Evolutionary conservation across 2,888 invertebrate species (phyloP), one percentile per base, ranked within the genome.

Genomic region (Frankliniella intonsa): DNA sequence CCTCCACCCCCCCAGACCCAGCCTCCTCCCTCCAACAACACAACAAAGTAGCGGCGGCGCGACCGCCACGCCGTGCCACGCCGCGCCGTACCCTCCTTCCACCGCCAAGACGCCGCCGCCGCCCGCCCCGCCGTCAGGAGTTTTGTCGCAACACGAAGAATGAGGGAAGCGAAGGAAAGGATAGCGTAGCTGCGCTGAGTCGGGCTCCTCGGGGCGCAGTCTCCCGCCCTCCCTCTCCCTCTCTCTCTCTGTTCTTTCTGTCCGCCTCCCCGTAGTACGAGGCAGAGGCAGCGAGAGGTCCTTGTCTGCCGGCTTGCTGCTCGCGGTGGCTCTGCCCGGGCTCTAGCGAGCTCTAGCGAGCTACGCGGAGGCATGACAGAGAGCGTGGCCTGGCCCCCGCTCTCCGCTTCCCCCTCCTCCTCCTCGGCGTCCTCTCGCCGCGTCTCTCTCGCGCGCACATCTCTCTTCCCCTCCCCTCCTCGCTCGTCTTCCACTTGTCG

Each of bases 401-500:
- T 8, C 65, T n/a, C 65, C 65, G 14, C 62, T 17, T 27, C 38
- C 79, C n/a, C 81, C 25, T 80, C 69, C 51, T 55, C 80, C 49
- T 80, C 76, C 76, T 10, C 25, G 2, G 65, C 50, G 50, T 50
- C 69, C 50, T 38, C 38, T 55, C 80, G 50, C 80, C 27, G 69
- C 38, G 50, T 81, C 76, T 50, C 62, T 19, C 50, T n/a, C 50
- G 65, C 81, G 14, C 82, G 69, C 81, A 22, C 51, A n/a, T 65
- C 25, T n/a, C 76, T 22, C 49, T 38, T 25, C 50, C 79, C 65
- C 81, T 81, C 82, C 76, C 82, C 76, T 81, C 84, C 85, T 83
- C 84, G 84, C 84, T 83, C 84, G 62, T 83, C 84, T 82, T 84
- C 83, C 83, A 82, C 84, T 83, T 80, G 84, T 80, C 82, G 81